These are phyloP conservation scores for Gallinago jamesoni DNA, from an alignment of 2,113 vertebrate genomes.

Conservation along the genomic window DNA sequence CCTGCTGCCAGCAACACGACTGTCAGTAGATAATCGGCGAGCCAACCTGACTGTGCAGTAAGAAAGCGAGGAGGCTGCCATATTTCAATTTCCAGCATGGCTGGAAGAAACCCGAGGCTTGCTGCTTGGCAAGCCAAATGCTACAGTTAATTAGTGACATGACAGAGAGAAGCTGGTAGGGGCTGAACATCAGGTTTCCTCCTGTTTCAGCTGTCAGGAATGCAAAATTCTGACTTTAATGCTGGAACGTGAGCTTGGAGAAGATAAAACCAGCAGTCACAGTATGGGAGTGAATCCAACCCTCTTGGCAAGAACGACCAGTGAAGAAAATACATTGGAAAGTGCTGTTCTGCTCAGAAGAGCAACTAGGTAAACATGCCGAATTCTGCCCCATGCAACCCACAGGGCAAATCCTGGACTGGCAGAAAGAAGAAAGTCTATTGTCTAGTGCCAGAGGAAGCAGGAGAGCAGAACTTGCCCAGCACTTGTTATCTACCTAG, in stretches of 20 bases:
- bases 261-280: neutral
- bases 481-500: neutral
- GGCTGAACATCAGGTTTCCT: neutral
- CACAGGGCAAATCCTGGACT: neutral
- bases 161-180: neutral
- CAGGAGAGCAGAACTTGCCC: neutral
- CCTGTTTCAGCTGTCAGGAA: neutral
- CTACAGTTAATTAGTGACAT: neutral
- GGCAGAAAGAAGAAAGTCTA: neutral
- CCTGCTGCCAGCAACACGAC: neutral
- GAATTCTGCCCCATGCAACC: neutral
- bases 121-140: neutral
- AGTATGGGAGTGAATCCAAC: fast-evolving
- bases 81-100: fast-evolving
- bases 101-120: neutral
- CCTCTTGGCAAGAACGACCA: neutral
- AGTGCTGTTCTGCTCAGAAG: neutral
- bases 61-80: neutral
- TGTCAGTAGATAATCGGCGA: neutral
- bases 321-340: neutral
- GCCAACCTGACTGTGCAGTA: neutral
- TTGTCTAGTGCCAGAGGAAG: neutral
- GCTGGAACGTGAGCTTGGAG: fast-evolving
- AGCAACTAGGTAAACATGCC: neutral
- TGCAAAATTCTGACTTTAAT: neutral